These are phyloP conservation scores for Tridacna gigas DNA, from an alignment of 2,888 invertebrate species.

Conservation along the genomic window DNA sequence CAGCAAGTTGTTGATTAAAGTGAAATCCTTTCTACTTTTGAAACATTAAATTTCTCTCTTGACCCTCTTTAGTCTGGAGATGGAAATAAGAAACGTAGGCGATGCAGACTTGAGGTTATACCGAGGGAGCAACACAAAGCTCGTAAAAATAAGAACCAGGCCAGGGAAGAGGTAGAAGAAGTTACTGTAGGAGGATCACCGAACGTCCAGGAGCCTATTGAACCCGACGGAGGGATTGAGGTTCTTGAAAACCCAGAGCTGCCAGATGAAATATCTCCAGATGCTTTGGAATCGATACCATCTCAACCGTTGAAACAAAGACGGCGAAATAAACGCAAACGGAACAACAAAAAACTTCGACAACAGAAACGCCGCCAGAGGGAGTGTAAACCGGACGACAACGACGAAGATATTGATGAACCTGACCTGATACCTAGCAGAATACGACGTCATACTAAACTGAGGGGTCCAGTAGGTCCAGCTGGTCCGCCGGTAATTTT, in stretches of 20 bases:
- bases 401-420: background rate
- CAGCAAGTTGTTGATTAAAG: constrained; percentile 66
- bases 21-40: background rate
- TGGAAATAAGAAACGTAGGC: constrained; percentile 46
- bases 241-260: constrained; percentile 39
- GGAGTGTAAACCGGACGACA: constrained; percentile 31
- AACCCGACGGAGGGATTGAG: constrained; percentile 53
- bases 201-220: background rate
- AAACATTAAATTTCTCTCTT: background rate
- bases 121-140: constrained; percentile 58
- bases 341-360: constrained; percentile 30
- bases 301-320: constrained; percentile 51
- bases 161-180: constrained; percentile 25
- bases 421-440: background rate
- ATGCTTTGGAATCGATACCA: constrained; percentile 52
- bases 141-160: constrained; percentile 26
- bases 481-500: constrained; percentile 40
- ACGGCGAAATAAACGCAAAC: constrained; percentile 42
- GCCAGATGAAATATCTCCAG: constrained; percentile 45
- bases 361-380: constrained; percentile 16
- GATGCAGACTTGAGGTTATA: constrained; percentile 63
- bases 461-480: constrained; percentile 24
- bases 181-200: constrained; percentile 15
- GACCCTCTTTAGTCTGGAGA: constrained; percentile 33
- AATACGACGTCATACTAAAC: constrained; percentile 25